Evolutionary conservation across 2,113 vertebrate species (phyloP), one percentile per base, ranked within the genome.

Genomic region (Megaceryle maxima): DNA sequence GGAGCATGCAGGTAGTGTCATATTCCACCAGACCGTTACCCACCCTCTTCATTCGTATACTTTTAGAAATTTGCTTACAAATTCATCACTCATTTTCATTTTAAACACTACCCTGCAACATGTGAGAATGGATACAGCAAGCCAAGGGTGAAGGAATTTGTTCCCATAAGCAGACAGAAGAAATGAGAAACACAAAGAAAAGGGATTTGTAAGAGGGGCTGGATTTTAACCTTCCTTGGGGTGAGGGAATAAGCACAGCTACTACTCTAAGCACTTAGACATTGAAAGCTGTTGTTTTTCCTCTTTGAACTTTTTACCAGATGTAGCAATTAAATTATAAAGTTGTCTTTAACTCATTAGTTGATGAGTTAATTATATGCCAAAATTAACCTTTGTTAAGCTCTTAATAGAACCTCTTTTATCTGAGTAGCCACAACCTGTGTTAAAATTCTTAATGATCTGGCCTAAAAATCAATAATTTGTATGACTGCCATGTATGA

Each of bases 321-420:
- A 94, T 91, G 67, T 96, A 92, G 94, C 83, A 97, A 97, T 97
- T 89, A 79, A 78, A 88, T 94, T 17, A 96, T 91, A 94, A 73
- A 81, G 74, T 97, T 96, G 93, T 96, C 96, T 97, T 97, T 97
- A 85, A 68, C 91, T 96, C 79, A 95, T 88, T 91, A 94, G 92
- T 94, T 90, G 88, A 85, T 81, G 72, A 97, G 70, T 94, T 97
- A 94, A 97, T 96, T 97, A 85, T 62, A 66, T 96, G 69, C 92
- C 76, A 97, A 94, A 96, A 97, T 96, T 94, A 97, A 95, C 84
- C 86, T 96, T 95, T 96, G 78, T 96, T 97, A 96, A 97, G 88
- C 96, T 96, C 77, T 94, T 97, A 96, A 94, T 89, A 91, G 90
- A 84, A 79, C 29, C 64, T 19, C 73, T 96, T 97, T 97, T 94